Conservation (phyloP, 2,113 vertebrate species). For the Coturnix japonica region DNA sequence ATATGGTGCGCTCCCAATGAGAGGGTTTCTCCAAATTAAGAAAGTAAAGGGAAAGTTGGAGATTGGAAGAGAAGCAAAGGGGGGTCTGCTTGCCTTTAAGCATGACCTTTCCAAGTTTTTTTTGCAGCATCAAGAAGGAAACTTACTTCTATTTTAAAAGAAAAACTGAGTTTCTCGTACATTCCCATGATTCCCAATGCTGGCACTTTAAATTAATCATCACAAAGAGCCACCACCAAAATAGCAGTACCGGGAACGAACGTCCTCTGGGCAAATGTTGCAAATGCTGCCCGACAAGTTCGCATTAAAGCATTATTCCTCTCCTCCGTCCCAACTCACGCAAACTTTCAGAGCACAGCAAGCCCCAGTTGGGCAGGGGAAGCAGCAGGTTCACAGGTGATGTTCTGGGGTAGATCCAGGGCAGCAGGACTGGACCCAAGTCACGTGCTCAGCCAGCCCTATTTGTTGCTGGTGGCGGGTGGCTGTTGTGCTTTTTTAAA, state of each 20-base stretch:
- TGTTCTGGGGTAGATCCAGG: background rate
- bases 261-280: conserved; percentile 46
- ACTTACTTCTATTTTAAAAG: conserved; percentile 50
- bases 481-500: background rate
- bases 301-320: background rate
- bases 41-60: background rate
- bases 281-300: background rate
- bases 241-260: conserved; percentile 6
- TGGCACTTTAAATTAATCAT: conserved; percentile 58
- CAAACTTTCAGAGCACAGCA: background rate
- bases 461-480: background rate
- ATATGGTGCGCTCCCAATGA: background rate
- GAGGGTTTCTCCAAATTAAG: conserved; percentile 20
- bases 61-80: background rate
- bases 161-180: conserved; percentile 6
- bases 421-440: background rate
- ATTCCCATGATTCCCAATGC: conserved; percentile 42
- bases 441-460: background rate
- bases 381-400: conserved; percentile 2
- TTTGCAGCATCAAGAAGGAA: background rate
- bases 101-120: conserved; percentile 23
- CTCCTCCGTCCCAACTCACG: background rate
- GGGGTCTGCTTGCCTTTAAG: conserved; percentile 18
- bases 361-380: background rate
- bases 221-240: background rate